Base-by-base conservation (phyloP, 1,140 invertebrate species). In the Antheraea mylitta region DNA sequence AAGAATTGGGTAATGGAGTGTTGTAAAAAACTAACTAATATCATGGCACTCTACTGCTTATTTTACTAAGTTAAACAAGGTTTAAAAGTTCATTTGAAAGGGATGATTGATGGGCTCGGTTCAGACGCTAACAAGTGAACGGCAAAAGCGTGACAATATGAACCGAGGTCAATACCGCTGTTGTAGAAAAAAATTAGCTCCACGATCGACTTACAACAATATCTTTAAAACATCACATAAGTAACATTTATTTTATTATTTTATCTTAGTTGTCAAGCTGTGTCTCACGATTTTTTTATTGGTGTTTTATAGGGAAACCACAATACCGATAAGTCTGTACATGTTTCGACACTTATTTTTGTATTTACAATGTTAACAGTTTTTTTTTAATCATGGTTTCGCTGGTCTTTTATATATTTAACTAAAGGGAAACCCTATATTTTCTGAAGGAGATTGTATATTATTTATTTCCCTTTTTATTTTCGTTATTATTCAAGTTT, bases 141-240 rank as follows among this genome's bases (percentile, higher is more conserved):
- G 64, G 64, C 64, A 19, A 18, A 48, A 19, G 18, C 64, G 18
- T 42, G 18, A 68, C 42, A 61, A 58, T 66, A 67, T 69, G 61
- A 66, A 53, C 58, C 71, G 64, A 78, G 70, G 70, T 76, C 64
- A 72, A 75, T 77, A 74, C 67, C 80, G 82, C 86, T 91, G 89
- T 91, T 90, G 89, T 90, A 91, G 89, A 86, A 91, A 91, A 88
- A 91, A 91, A 89, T 65, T 90, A 91, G 89, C 87, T 81, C 89
- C 87, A 85, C 81, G 72, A 74, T 73, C 81, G 74, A 81, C 64
- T 71, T 59, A 65, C 53, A 70, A 66, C 65, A 73, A 68, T 73
- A 66, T 62, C 74, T 72, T 53, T 67, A 65, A 73, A 70, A 71
- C 38, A 42, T 42, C 38, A 72, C 62, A 48, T 73, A 66, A 58